Evolutionary conservation across 2,888 invertebrate species (phyloP), one percentile per base, ranked within the genome.

Genomic region (Macaria liturata): DNA sequence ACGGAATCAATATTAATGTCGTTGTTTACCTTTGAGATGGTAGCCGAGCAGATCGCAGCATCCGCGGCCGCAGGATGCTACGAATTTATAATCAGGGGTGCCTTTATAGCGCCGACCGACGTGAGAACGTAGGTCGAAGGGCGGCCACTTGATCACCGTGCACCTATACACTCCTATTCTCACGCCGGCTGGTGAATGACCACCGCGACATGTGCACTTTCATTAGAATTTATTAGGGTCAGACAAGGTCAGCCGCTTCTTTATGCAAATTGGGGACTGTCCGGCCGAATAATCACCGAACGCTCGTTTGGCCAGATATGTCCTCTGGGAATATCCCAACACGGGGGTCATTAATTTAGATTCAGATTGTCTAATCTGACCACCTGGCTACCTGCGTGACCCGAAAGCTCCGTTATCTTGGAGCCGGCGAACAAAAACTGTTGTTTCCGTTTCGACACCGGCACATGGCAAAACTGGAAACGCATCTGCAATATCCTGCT

Each of bases 1-100:
- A 72, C 78, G 81, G 79, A 81, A 88, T 91, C 88, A 89, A 89
- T 90, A 89, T 89, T 91, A 86, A 91, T 88, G 84, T 77, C 76
- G 83, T 84, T 88, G 86, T 89, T 88, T 88, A 85, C 85, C 83
- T 88, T 89, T 89, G 87, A 87, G 81, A 76, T 74, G 76, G 74
- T 70, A 72, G 71, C 72, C 74, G 83, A 76, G 80, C 73, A 76
- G 77, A 78, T 81, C 78, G 73, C 75, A 74, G 76, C 74, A 73
- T 72, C 80, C 62, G 52, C 59, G 57, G 59, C 72, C 81, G 78
- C 75, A 80, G 84, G 84, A 83, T 84, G 86, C 80, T 80, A 81
- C 75, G 86, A 83, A 88, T 87, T 86, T 80, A 85, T 86, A 88
- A 88, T 86, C 82, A 83, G 84, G 87, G 90, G 89, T 83, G 81